These are phyloP conservation scores for Epistrophella euchroma DNA, from an alignment of 2,888 invertebrate species.

Conservation along the genomic window DNA sequence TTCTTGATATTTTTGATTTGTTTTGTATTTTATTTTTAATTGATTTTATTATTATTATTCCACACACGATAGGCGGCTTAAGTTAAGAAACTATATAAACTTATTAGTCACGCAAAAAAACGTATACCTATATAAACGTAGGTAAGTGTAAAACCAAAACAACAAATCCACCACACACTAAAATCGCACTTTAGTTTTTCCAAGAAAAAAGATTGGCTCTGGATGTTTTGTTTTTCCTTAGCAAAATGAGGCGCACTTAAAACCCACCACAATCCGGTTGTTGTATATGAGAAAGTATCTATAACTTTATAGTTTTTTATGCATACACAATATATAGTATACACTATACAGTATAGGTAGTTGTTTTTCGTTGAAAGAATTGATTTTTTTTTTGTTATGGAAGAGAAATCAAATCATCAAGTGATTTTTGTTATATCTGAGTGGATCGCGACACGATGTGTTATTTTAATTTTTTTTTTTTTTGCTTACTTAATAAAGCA, in stretches of 20 bases:
- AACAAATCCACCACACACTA: constrained; percentile 30
- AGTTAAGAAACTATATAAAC: neutral
- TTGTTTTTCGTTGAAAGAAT: constrained; percentile 32
- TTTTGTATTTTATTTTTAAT: constrained; percentile 7
- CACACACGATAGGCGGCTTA: constrained; percentile 44
- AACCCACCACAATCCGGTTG: constrained; percentile 44
- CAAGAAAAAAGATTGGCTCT: constrained; percentile 32
- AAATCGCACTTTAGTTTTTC: constrained; percentile 58
- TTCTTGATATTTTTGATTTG: constrained; percentile 4
- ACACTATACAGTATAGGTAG: too few species aligned
- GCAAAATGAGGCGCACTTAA: constrained; percentile 38
- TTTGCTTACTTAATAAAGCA: constrained; percentile 55
- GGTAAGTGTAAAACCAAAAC: constrained; percentile 24
- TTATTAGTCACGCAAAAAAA: constrained; percentile 59
- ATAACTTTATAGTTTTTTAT: constrained; percentile 16
- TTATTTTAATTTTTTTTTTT: constrained; percentile 12
- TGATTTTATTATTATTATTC: constrained; percentile 48
- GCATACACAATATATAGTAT: neutral
- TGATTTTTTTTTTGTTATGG: constrained; percentile 28
- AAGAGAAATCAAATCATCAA: constrained; percentile 36
- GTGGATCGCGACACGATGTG: constrained; percentile 27
- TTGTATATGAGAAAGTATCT: constrained; percentile 27
- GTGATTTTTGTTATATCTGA: constrained; percentile 13
- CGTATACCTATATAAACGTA: neutral
- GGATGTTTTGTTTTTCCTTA: constrained; percentile 32